phyloP scores from a whole-genome alignment of 1,140 invertebrate genomes.

The Drosophila navojoa region DNA sequence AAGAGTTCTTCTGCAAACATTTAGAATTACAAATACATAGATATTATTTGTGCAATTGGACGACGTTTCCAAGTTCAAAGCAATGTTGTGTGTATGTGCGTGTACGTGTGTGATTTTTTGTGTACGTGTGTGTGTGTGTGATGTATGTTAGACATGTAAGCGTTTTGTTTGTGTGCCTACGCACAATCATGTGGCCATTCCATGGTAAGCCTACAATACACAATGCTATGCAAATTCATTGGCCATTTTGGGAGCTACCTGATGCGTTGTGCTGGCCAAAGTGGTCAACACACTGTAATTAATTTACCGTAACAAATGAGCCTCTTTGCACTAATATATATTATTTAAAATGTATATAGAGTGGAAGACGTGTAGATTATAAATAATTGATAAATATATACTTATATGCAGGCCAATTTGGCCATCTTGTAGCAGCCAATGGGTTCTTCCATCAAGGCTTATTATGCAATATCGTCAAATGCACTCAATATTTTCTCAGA shows the following conservation, averaged over 20 bases:
- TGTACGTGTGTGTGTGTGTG: slow-evolving; percentile 6
- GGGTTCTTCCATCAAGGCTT: too few species aligned
- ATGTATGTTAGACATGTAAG: slow-evolving; percentile 1
- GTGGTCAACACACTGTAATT: background rate
- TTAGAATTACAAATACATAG: slow-evolving; percentile 62
- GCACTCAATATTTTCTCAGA: background rate
- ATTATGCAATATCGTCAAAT: background rate
- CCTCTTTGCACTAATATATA: background rate
- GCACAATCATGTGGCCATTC: background rate
- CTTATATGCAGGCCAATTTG: background rate
- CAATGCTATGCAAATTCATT: slow-evolving; percentile 12
- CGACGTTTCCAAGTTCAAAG: slow-evolving; percentile 5
- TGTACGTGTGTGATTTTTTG: slow-evolving; percentile 2
- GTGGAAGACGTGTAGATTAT: too few species aligned
- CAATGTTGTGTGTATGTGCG: slow-evolving; percentile 12
- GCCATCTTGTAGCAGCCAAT: too few species aligned
- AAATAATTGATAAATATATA: too few species aligned
- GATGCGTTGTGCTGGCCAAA: background rate
- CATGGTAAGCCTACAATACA: slow-evolving; percentile 5
- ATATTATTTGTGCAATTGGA: slow-evolving; percentile 46
- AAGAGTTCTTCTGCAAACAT: slow-evolving; percentile 73
- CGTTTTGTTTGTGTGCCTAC: slow-evolving; percentile 25
- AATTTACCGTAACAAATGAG: background rate
- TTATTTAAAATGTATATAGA: background rate
- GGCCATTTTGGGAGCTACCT: slow-evolving; percentile 10